Conservation (phyloP, 2,888 invertebrate genomes). For the Bombyx huttoni region DNA sequence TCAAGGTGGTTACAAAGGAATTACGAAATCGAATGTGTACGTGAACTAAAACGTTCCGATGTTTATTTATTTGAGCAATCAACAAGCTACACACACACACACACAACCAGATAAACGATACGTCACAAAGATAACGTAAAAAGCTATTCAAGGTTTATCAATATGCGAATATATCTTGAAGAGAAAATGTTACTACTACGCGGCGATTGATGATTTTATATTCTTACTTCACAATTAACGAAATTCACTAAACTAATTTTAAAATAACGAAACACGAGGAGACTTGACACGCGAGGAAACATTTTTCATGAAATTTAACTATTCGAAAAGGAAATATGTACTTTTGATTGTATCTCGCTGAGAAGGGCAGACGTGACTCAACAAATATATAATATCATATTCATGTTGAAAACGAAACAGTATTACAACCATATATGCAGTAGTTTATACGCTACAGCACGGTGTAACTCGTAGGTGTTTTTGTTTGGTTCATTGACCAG, state of each 20-base stretch:
- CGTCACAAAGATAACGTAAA: conserved; percentile 21
- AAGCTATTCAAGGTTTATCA: conserved; percentile 18
- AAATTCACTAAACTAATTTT: too few species aligned
- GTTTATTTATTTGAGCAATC: conserved; percentile 1
- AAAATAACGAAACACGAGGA: too few species aligned
- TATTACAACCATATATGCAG: background rate
- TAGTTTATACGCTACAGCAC: conserved; percentile 14
- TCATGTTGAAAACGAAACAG: background rate
- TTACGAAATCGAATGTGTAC: background rate
- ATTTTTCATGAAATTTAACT: too few species aligned
- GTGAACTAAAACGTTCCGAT: background rate
- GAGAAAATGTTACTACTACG: background rate
- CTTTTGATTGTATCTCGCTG: background rate
- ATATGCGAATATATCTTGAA: conserved; percentile 11
- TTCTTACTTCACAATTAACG: too few species aligned
- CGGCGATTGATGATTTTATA: too few species aligned
- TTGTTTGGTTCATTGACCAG: conserved; percentile 71
- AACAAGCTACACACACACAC: background rate
- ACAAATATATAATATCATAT: background rate
- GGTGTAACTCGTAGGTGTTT: conserved; percentile 51
- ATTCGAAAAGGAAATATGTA: background rate
- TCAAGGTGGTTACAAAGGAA: background rate
- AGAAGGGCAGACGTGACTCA: background rate
- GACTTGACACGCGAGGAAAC: too few species aligned
- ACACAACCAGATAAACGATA: conserved; percentile 5